Percentiles rank a stretch among this genome's conserved stretches.
These are phyloP conservation scores for Hybognathus amarus DNA, from an alignment of 2,797 vertebrate genomes.

Conservation along the genomic window DNA sequence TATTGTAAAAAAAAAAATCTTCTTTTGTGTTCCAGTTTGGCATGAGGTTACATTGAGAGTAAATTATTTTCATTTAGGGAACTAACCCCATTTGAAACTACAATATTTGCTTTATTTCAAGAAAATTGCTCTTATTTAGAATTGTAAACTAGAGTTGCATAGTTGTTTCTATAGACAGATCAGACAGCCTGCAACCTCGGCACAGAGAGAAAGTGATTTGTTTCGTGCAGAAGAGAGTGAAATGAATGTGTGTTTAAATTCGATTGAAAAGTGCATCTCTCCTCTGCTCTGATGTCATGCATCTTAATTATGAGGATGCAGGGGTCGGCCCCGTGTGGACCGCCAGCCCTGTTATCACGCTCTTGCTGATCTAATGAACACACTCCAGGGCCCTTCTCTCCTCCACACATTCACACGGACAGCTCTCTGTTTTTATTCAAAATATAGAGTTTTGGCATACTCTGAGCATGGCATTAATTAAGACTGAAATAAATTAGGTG, in stretches of 20 bases:
- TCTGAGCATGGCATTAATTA: conserved; percentile 59
- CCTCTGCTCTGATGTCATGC: conserved; percentile 65
- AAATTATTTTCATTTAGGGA: background rate
- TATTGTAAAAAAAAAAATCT: background rate
- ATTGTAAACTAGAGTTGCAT: background rate
- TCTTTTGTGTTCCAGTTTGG: background rate
- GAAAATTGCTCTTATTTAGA: background rate
- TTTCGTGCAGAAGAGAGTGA: conserved; percentile 40
- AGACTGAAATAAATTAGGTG: conserved; percentile 60
- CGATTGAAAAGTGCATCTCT: conserved; percentile 60
- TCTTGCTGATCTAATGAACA: conserved; percentile 63
- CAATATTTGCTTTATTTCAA: background rate
- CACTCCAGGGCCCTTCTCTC: conserved; percentile 64
- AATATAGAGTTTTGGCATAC: conserved; percentile 63
- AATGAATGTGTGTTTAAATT: conserved; percentile 59
- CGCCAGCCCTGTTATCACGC: conserved; percentile 54
- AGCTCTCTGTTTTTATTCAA: conserved; percentile 56
- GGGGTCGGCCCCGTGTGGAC: conserved; percentile 59
- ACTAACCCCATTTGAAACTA: background rate
- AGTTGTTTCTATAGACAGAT: background rate
- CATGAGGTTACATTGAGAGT: background rate
- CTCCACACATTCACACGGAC: conserved; percentile 56
- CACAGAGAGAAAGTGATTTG: conserved; percentile 28
- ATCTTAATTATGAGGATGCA: conserved; percentile 67
- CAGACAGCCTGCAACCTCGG: conserved; percentile 5